A percentile compares a stretch with the other conserved stretches of the same genome.
These are phyloP conservation scores for Neomorphus geoffroyi DNA, from an alignment of 2,797 vertebrate genomes.

Conservation along the genomic window DNA sequence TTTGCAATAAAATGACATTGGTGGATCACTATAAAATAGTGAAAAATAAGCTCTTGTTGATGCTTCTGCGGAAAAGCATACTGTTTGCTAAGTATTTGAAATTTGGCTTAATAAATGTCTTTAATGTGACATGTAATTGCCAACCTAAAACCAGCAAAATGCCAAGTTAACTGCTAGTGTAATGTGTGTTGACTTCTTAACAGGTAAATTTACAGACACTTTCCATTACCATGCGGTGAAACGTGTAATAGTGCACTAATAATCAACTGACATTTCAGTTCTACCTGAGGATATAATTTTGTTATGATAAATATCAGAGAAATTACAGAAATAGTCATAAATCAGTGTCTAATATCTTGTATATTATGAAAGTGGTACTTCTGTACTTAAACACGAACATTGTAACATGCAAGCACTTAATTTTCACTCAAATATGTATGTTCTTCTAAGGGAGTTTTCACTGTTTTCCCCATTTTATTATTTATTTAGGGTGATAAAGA, in stretches of 20 bases:
- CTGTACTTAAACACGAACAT: neutral
- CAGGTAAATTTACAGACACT: neutral
- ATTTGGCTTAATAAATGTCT: neutral
- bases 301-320: neutral
- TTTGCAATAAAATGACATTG: neutral
- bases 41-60: neutral
- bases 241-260: constrained; percentile 4
- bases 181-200: neutral
- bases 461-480: neutral
- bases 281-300: constrained; percentile 37
- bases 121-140: neutral
- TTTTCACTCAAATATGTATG: neutral
- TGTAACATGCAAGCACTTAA: neutral
- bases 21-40: neutral
- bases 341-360: neutral
- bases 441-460: neutral
- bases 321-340: constrained; percentile 37
- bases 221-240: constrained; percentile 10
- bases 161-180: neutral
- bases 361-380: neutral
- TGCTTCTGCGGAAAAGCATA: neutral
- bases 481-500: neutral
- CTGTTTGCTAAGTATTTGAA: neutral
- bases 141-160: neutral
- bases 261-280: constrained; percentile 47